Evolutionary conservation across 2,113 vertebrate species (phyloP), one percentile per base, ranked within the genome.

Genomic region (Phocoena phocoena): DNA sequence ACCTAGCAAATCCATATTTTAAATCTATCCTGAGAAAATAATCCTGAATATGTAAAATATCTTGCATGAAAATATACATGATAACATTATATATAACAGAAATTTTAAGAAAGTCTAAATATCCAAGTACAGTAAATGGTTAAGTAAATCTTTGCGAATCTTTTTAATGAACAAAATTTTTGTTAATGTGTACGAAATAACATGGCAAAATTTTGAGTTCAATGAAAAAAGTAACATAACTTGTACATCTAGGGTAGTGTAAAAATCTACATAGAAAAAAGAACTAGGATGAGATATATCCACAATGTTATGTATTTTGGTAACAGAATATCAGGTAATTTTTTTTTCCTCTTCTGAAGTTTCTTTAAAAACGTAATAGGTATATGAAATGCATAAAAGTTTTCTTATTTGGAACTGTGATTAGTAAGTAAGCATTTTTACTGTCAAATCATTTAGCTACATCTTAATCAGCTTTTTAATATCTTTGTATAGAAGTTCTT

Each of bases 401-500:
- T 71, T 89, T 93, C 28, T 65, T 44, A 28, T 71, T 89, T 95
- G 38, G 38, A 94, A 90, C 36, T 96, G 11, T 88, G 21, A 60
- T 74, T 91, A 88, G 33, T 63, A 85, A 55, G 4, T 81, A 93
- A 89, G 65, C 21, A 84, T 77, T 38, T 91, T 71, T 88, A 47
- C 6, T 91, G 4, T 53, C n/a, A 77, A 41, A 79, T 58, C 38
- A 70, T 60, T 80, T 88, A 94, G 10, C 7, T 38, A 14, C 21
- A 53, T 94, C 58, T 65, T 77, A 95, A 60, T 90, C 23, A 90
- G 15, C 21, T 94, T 90, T 60, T 60, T 76, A 96, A n/a, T 94
- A 81, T 63, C 94, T 93, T 8, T 88, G 3, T 79, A 50, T 96
- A 92, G 84, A 90, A 71, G n/a, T 36, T 96, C 41, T 82, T 91